Percentiles rank a stretch among this genome's conserved stretches.
These are phyloP conservation scores for Leucophora obtusa DNA, from an alignment of 2,888 invertebrate species.

Conservation along the genomic window DNA sequence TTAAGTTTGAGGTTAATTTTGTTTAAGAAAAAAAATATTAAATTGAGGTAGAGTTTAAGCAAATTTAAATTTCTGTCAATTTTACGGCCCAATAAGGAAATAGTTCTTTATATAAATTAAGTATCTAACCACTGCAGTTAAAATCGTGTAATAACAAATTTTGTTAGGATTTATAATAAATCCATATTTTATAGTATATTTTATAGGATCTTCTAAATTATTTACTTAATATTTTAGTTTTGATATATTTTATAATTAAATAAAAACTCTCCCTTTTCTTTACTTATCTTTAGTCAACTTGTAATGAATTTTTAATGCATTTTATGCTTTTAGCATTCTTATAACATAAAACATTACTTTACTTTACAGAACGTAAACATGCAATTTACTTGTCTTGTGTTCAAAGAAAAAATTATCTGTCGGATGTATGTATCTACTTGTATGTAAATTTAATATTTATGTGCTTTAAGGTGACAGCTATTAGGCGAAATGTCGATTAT, in stretches of 20 bases:
- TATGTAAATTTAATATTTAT: conserved; percentile 41
- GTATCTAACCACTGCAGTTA: no score
- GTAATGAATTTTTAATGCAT: conserved; percentile 56
- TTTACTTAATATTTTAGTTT: not conserved
- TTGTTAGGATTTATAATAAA: no score
- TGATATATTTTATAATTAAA: not conserved
- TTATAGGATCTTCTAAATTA: not conserved
- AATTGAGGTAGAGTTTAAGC: not conserved
- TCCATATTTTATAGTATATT: not conserved
- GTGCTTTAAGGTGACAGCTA: not conserved
- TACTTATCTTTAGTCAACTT: conserved; percentile 7
- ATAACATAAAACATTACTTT: conserved; percentile 50
- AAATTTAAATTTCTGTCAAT: not conserved
- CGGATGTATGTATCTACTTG: not conserved
- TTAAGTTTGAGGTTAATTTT: conserved; percentile 40
- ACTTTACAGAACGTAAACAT: conserved; percentile 42
- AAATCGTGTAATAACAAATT: no score
- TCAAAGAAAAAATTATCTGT: conserved; percentile 1
- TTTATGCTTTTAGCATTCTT: conserved; percentile 52
- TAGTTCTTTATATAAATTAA: no score
- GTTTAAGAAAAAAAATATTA: not conserved
- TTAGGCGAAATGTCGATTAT: no score
- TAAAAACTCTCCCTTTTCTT: not conserved
- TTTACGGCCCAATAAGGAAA: not conserved
- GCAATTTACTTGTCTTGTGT: conserved; percentile 44